phyloP scores from a whole-genome alignment of 1,140 invertebrate species.

The Dinothrombium tinctorium region DNA sequence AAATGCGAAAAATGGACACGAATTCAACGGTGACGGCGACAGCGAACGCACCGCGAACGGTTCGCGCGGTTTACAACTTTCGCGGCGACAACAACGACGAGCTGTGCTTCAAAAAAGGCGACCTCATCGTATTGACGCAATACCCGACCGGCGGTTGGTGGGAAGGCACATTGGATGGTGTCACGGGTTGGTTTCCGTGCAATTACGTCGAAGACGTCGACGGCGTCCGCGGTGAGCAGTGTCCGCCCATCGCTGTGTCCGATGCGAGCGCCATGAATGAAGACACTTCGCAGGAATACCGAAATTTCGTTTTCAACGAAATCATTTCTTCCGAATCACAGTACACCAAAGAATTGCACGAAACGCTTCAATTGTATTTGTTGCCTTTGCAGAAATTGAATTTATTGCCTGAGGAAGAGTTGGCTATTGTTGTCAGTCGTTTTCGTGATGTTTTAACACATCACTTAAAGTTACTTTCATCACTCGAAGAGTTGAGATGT shows the following conservation, averaged over 20 bases:
- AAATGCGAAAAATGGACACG: no score
- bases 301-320: conserved; percentile 52
- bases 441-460: conserved; percentile 6
- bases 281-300: neutral
- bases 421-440: neutral
- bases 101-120: conserved; percentile 85
- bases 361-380: conserved; percentile 55
- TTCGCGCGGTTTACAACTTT: conserved; percentile 73
- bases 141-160: conserved; percentile 67
- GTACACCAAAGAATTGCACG: conserved; percentile 64
- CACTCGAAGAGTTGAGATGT: neutral
- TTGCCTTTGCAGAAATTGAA: conserved; percentile 52
- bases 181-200: conserved; percentile 86
- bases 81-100: conserved; percentile 92
- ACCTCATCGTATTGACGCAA: conserved; percentile 85
- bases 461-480: conserved; percentile 29
- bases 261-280: neutral
- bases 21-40: no score
- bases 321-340: conserved; percentile 72
- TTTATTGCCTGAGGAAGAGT: conserved; percentile 26
- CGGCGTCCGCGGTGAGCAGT: neutral
- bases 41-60: conserved; percentile 21
- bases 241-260: conserved; percentile 2
- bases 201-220: conserved; percentile 51
- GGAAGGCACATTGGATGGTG: conserved; percentile 64